phyloP scores from a whole-genome alignment of 2,113 vertebrate species.

The Amazona guildingii region DNA sequence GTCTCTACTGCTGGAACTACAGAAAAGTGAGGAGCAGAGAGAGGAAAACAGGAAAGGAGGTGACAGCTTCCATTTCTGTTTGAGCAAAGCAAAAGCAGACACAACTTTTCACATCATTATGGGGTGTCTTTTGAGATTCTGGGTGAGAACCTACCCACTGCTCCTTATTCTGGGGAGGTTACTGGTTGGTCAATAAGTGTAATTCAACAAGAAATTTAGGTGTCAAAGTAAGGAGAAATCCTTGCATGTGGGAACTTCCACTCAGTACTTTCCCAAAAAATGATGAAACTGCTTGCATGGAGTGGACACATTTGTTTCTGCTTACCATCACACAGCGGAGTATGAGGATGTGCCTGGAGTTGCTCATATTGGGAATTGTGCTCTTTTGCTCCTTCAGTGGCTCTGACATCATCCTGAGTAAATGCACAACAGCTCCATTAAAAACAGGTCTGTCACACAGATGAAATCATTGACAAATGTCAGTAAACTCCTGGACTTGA shows the following conservation, averaged over 20 bases:
- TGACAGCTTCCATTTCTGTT: neutral
- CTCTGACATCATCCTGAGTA: neutral
- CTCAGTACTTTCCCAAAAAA: slow-evolving; percentile 38
- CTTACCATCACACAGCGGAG: neutral
- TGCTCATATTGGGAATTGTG: slow-evolving; percentile 18
- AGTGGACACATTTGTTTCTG: neutral
- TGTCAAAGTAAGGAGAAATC: slow-evolving; percentile 2
- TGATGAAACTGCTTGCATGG: slow-evolving; percentile 15
- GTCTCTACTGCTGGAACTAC: neutral
- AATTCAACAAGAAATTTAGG: neutral
- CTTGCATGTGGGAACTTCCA: slow-evolving; percentile 41
- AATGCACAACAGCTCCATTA: neutral
- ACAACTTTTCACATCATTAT: neutral
- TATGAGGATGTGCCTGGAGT: neutral
- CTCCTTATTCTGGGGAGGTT: neutral
- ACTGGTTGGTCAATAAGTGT: neutral
- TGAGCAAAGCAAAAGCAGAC: neutral
- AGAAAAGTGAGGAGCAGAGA: neutral
- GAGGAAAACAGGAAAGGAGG: neutral
- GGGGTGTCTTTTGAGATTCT: neutral
- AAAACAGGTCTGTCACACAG: neutral
- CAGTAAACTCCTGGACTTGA: neutral
- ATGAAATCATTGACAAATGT: neutral
- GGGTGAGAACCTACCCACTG: neutral
- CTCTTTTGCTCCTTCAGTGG: neutral